Base-by-base conservation (phyloP, 2,888 invertebrate genomes). In the Ochlodes sylvanus region DNA sequence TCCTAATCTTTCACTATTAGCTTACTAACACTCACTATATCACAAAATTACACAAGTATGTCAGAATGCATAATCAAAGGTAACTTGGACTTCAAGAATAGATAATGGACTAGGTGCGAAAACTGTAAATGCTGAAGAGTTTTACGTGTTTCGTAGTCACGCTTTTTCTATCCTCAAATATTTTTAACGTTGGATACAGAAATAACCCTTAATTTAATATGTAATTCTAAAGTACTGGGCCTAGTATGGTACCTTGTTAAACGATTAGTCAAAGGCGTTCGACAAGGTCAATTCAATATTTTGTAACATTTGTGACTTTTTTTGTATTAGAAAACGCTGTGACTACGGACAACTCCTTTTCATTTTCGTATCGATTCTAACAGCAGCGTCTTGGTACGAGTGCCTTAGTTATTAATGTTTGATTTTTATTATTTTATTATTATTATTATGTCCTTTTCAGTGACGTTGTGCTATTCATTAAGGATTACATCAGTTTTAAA, bases 341-440 rank as follows among this genome's bases (percentile, higher is more conserved):
- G 84, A 84, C 74, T 76, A 79, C 80, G 83, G 77, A 76, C 67
- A 75, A 77, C 75, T 75, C 73, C 75, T 56, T 80, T 80, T 81
- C 76, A 79, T 80, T 83, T 72, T 71, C 74, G 72, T 76, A 80
- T 80, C 79, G 78, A 77, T 79, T 85, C 87, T 91, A 92, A 92
- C 92, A 92, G 92, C 92, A 92, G 92, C 93, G 92, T 93, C 92
- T 90, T 92, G 87, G 93, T 93, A 93, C 91, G 91, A 92, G 92
- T 92, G 92, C 80, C 76, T 87, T 89, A 88, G 84, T 78, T 86
- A 84, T 85, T 89, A 88, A 87, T 84, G 67, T 83, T 77, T 79
- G 72, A 83, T 81, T 78, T 68, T 80, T 79, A n/a, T n/a, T n/a
- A n/a, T n/a, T n/a, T n/a, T n/a, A n/a, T n/a, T n/a, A n/a, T n/a